Base-by-base conservation (phyloP, 2,113 vertebrate genomes). In the Abramis brama region DNA sequence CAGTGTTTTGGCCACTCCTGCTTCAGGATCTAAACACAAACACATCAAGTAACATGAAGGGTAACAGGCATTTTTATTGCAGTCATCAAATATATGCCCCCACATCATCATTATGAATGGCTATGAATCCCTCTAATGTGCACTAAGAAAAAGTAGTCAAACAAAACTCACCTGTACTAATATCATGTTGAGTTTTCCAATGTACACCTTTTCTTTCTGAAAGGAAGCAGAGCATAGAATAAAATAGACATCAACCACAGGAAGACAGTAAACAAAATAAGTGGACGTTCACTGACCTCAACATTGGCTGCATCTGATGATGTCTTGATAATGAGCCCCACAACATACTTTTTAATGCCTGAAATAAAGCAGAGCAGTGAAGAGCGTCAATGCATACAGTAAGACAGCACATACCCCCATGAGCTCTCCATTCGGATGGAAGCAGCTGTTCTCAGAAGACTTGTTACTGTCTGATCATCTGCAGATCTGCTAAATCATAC, bases 291-390 rank as follows among this genome's bases (percentile, higher is more conserved):
- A 94, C 97, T 95, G 94, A 98, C 98, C 96, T 99, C 98, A 91
- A 99, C 97, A 91, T 95, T 97, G 15, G 97, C 86, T 79, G 98
- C 97, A 89, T 99, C 98, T 89, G 98, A 99, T 9, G 98, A 99
- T 1, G 98, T 99, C 96, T 99, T 99, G 94, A 99, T 99, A 94
- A 99, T 99, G 89, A 99, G 96, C 91, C 98, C 98, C 60, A 99
- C 98, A 92, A 99, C 98, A 1, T 99, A 99, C 90, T 99, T 99
- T 96, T 99, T 99, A 88, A 99, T 99, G 90, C 98, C 98, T 99
- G 93, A 85, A 91, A 90, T 88, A 89, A 92, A 76, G 93, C 76
- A 93, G 77, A 91, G 23, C 17, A 27, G 19, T 50, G n/a, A 43
- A 45, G 52, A 66, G 1, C 0, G 76, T 92, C 75, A 91, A 80